Base-by-base conservation (phyloP, 30 jellyfish, hydroid and myxozoan species). In the Sanderia malayensis region DNA sequence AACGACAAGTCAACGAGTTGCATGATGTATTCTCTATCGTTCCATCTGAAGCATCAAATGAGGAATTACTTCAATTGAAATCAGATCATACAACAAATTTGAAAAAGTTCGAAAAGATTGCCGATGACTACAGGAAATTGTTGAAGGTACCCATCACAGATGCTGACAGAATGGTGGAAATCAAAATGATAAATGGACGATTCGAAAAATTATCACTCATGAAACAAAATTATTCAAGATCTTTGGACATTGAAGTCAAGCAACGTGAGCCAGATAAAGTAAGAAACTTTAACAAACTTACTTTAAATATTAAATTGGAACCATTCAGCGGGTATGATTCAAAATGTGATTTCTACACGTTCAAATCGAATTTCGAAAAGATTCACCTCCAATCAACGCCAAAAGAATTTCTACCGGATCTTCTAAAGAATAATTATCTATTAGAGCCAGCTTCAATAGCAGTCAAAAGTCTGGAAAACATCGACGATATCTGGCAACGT, bases 161-260 rank as follows among this genome's bases (percentile, higher is more conserved):
- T 19, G 74, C 52, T 18, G 74, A 62, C 18, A 29, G 11, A 6
- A 6, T 34, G 20, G n/a, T 0, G 13, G 23, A 13, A 21, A 34
- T 62, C 23, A 24, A 62, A 19, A 19, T 15, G 11, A 62, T 62
- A 15, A 20, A 0, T 62, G 26, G 25, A 18, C 47, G 13, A 8
- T 67, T 26, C 22, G 70, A 31, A 19, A 23, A 7, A 9, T 19
- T 67, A 28, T 18, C 32, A 20, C 13, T 7, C 37, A 17, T 67
- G 71, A 67, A 67, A 44, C 32, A 74, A 67, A 22, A 8, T 29
- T 67, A 30, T 67, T 15, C 80, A n/a, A n/a, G n/a, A n/a, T n/a
- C n/a, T n/a, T n/a, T n/a, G n/a, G n/a, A n/a, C n/a, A n/a, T n/a
- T n/a, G n/a, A n/a, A 4, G 11, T 31, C 0, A 19, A n/a, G 32